Evolutionary conservation across 2,888 invertebrate species (phyloP), one percentile per base, ranked within the genome.

Genomic region (Thymelicus lineola): DNA sequence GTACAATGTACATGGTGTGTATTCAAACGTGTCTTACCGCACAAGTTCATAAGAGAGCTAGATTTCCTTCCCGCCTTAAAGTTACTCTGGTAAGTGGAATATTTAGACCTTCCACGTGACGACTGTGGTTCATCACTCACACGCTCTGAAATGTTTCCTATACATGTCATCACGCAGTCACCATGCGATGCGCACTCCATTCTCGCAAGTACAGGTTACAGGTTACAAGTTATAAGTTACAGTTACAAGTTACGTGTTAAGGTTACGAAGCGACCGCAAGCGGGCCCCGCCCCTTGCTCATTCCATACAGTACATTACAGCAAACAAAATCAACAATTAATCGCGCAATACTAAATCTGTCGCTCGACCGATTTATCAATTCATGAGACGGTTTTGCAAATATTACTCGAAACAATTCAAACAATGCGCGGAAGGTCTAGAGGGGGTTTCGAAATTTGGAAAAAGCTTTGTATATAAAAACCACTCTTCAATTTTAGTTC

Each of bases 11-110:
- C 75, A 76, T 72, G 81, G 85, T 86, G 86, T 82, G 79, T 83
- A 83, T 80, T 80, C 82, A 86, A 87, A 88, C 82, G 80, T 83
- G 87, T 95, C 97, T 98, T 97, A 98, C 98, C 97, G 96, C 97
- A 97, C 96, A 98, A 95, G 96, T 98, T 98, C 97, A 98, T 97
- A 95, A 98, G 96, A 93, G 97, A 98, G 96, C 97, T 97, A 95
- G 97, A 97, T 95, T 97, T 97, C 96, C 97, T 96, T 88, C 95
- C 95, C 85, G 93, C 95, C 95, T 97, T 97, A 96, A 97, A 97
- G 97, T 97, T 97, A 94, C 86, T 93, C 96, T 96, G 96, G 96
- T 96, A 96, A 95, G 96, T 96, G 93, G 96, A 95, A 95, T 96
- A 96, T 95, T 96, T 96, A 95, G 96, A 96, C 95, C 96, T 95